Conservation (phyloP, 2,888 invertebrate species). For the Lasioglossum figueresi region DNA sequence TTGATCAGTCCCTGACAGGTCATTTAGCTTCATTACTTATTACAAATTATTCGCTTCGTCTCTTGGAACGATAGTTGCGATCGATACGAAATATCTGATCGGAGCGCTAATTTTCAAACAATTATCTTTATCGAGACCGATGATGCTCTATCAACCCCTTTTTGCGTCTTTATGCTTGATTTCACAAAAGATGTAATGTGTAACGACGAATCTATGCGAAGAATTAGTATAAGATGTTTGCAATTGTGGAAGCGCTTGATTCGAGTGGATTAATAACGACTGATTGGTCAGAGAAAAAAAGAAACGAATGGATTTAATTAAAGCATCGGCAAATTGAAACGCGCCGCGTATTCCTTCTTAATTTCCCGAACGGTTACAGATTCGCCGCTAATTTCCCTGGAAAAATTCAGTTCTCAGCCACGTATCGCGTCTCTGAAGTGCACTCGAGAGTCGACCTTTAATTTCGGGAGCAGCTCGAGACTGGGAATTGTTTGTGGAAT, state of each 20-base stretch:
- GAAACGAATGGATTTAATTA: not conserved
- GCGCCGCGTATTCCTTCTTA: not conserved
- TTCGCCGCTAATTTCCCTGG: constrained; percentile 18
- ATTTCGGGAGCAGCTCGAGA: constrained; percentile 29
- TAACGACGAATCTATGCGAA: not conserved
- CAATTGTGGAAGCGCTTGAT: not conserved
- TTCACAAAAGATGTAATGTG: too few species aligned
- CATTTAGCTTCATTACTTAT: not conserved
- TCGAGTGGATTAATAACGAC: not conserved
- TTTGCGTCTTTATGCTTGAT: too few species aligned
- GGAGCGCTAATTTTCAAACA: not conserved
- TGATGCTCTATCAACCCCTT: too few species aligned
- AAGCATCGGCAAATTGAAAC: not conserved
- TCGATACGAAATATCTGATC: not conserved
- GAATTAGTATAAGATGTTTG: not conserved
- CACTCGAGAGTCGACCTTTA: constrained; percentile 45
- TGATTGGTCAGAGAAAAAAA: not conserved
- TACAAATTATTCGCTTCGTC: not conserved
- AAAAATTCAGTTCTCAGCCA: constrained; percentile 20
- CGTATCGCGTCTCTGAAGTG: constrained; percentile 38
- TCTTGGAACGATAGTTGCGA: not conserved
- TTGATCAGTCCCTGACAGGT: not conserved
- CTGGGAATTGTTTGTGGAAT: constrained; percentile 22
- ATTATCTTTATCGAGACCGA: too few species aligned
- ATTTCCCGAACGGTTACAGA: constrained; percentile 14